Conservation (phyloP, 2,797 vertebrate genomes). For the Paedocypris micromegethes region DNA sequence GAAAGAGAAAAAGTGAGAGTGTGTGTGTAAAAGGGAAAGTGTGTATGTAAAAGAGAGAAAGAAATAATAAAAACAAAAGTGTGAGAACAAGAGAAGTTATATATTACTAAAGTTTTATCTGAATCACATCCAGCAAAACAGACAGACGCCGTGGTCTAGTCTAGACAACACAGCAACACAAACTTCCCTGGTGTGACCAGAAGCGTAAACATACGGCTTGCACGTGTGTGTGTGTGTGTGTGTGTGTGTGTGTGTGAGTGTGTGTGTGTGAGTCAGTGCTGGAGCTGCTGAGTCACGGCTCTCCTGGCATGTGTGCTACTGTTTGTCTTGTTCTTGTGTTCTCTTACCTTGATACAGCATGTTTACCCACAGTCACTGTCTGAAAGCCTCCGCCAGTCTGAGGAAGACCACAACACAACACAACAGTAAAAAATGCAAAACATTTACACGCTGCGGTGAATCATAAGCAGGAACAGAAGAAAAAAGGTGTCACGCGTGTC, state of each 20-base stretch:
- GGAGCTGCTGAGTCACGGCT: conserved; percentile 24
- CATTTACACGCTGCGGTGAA: conserved; percentile 1
- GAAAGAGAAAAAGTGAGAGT: too few relatives aligned
- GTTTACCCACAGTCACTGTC: conserved; percentile 23
- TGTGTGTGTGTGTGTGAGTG: conserved; percentile 17
- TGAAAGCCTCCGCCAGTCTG: conserved; percentile 26
- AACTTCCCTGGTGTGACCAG: not conserved
- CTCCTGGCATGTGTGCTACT: not conserved
- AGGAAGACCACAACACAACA: conserved; percentile 13
- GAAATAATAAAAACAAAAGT: too few relatives aligned
- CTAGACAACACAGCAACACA: not conserved
- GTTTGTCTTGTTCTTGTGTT: conserved; percentile 21
- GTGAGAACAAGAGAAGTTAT: too few relatives aligned
- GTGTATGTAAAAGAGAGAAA: too few relatives aligned
- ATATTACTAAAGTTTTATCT: not conserved
- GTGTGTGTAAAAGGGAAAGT: too few relatives aligned
- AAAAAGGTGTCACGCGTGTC: too few relatives aligned
- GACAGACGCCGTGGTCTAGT: not conserved
- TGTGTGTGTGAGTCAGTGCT: conserved; percentile 19
- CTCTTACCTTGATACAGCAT: conserved; percentile 15
- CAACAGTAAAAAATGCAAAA: not conserved
- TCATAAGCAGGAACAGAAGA: not conserved
- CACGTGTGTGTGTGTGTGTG: not conserved
- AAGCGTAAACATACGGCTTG: conserved; percentile 1
- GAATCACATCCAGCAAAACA: not conserved